These are phyloP conservation scores for Cotesia glomerata DNA, from an alignment of 1,140 invertebrate species.

Conservation along the genomic window DNA sequence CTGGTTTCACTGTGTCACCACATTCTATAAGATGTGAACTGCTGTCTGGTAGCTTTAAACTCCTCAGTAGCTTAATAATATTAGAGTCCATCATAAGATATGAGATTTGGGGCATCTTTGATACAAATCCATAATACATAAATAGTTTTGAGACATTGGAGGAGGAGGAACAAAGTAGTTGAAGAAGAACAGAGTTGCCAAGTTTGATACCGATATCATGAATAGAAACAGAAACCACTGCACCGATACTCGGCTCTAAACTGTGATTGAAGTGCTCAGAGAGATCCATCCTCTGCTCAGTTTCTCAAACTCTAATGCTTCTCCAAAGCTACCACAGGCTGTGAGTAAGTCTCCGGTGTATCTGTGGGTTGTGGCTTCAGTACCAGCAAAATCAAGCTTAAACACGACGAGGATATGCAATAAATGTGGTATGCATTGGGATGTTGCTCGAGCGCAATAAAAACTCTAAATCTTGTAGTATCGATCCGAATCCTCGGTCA, in stretches of 20 bases:
- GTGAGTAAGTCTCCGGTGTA: no score
- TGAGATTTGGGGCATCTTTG: no score
- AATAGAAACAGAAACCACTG: neutral
- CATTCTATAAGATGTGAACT: neutral
- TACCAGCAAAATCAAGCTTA: neutral
- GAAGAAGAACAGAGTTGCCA: no score
- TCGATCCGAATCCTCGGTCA: neutral
- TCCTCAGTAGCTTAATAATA: neutral
- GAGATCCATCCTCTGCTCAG: neutral
- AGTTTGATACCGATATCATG: neutral
- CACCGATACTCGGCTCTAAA: neutral
- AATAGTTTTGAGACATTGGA: no score
- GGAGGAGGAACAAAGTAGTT: no score
- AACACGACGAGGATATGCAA: conserved; percentile 2
- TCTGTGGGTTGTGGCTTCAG: no score
- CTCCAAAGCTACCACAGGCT: no score
- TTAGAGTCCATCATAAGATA: neutral
- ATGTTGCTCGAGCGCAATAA: conserved; percentile 1
- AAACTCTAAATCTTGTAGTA: conserved; percentile 22
- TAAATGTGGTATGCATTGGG: neutral
- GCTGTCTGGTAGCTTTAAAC: neutral
- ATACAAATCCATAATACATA: no score
- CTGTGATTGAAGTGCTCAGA: conserved; percentile 1
- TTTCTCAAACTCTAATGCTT: neutral
- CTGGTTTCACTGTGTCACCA: neutral